These are phyloP conservation scores for Platyura marginata DNA, from an alignment of 1,140 invertebrate genomes.

Conservation along the genomic window DNA sequence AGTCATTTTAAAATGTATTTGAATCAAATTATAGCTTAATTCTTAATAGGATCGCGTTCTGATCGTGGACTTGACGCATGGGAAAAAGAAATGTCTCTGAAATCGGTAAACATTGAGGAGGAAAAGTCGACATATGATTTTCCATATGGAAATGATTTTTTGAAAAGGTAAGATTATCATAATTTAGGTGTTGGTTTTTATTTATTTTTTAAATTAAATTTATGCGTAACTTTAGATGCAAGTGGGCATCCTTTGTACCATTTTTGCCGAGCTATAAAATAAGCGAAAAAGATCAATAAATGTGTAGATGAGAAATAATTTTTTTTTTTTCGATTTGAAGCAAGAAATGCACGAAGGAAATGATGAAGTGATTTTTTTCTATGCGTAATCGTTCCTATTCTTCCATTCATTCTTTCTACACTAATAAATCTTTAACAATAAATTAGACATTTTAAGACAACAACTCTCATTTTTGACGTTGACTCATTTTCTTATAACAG, in stretches of 20 bases:
- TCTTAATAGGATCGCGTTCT: constrained; percentile 39
- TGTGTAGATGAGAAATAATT: too few species aligned
- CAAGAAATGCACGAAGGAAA: too few species aligned
- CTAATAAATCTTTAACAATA: too few species aligned
- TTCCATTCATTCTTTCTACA: too few species aligned
- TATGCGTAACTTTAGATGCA: constrained; percentile 31
- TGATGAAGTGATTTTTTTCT: too few species aligned
- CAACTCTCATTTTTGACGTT: too few species aligned
- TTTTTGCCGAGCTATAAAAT: constrained; percentile 44
- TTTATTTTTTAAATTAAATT: not conserved
- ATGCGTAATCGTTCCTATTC: too few species aligned
- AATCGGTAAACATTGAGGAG: constrained; percentile 21
- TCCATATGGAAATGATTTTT: constrained; percentile 42
- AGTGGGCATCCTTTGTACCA: constrained; percentile 44
- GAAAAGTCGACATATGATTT: constrained; percentile 48
- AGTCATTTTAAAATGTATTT: not conserved
- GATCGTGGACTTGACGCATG: constrained; percentile 50
- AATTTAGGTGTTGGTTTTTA: not conserved
- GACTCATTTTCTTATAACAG: too few species aligned
- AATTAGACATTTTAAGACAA: too few species aligned
- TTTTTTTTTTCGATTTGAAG: too few species aligned
- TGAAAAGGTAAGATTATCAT: constrained; percentile 28
- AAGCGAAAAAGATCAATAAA: not conserved
- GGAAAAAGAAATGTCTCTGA: constrained; percentile 47
- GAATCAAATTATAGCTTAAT: not conserved